Conservation (phyloP, 2,888 invertebrate species). For the Odontothrips loti region DNA sequence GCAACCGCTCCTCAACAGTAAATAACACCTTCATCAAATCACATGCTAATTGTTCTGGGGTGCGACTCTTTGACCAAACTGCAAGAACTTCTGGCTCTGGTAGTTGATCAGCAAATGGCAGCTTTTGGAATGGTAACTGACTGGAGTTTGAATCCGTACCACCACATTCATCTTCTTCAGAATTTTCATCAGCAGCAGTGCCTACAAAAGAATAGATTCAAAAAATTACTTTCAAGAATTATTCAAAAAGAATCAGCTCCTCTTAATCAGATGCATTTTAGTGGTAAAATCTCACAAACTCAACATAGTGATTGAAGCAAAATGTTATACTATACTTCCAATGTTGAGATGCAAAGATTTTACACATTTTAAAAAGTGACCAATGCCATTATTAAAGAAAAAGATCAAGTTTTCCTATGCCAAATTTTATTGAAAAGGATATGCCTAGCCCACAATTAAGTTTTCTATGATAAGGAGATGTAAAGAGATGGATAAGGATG, state of each 20-base stretch:
- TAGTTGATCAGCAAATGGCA: conserved; percentile 48
- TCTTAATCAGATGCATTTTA: not conserved
- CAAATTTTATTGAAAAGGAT: not conserved
- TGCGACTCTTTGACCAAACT: conserved; percentile 48
- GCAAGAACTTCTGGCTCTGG: conserved; percentile 48
- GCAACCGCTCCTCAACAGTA: conserved; percentile 48
- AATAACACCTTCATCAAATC: conserved; percentile 50
- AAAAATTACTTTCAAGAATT: not conserved
- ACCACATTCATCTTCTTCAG: not conserved
- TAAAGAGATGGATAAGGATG: no score
- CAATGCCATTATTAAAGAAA: not conserved
- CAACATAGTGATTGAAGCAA: no score
- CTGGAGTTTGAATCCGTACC: not conserved
- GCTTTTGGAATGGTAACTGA: conserved; percentile 45
- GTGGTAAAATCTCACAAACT: not conserved
- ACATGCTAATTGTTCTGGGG: conserved; percentile 49
- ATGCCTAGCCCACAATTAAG: no score
- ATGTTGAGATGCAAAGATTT: no score
- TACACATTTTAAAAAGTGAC: no score
- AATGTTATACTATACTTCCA: no score
- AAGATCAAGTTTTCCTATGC: not conserved
- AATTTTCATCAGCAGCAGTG: conserved; percentile 2
- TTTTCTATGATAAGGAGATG: no score
- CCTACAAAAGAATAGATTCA: not conserved
- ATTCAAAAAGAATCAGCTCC: not conserved